Conservation (phyloP, 2,113 vertebrate species). For the Polyodon spathula region DNA sequence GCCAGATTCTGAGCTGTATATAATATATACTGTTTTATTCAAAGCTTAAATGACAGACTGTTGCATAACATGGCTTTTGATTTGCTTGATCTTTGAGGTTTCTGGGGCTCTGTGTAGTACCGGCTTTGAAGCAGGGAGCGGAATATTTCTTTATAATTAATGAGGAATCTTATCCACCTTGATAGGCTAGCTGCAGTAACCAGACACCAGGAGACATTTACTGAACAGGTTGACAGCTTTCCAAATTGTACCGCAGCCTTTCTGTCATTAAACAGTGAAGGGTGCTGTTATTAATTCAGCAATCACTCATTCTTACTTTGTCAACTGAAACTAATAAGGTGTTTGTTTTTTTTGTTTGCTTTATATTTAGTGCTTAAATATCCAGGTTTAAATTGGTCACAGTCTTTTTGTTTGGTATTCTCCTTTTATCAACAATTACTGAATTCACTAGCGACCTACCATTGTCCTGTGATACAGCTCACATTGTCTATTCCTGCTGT, state of each 20-base stretch:
- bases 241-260: conserved; percentile 36
- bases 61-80: neutral
- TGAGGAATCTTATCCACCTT: conserved; percentile 64
- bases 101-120: neutral
- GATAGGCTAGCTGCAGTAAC: conserved; percentile 73
- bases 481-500: no score
- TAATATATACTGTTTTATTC: neutral
- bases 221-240: conserved; percentile 47
- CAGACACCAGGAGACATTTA: conserved; percentile 54
- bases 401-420: no score
- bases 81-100: neutral
- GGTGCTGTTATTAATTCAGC: neutral
- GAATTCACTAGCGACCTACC: no score
- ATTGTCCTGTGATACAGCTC: no score
- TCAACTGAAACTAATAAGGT: neutral
- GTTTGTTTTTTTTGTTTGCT: neutral
- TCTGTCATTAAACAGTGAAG: conserved; percentile 19
- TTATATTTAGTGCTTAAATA: no score
- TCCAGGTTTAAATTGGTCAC: no score
- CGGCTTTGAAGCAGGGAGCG: conserved; percentile 52
- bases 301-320: neutral
- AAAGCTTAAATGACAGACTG: neutral
- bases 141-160: conserved; percentile 92
- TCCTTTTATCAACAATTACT: no score
- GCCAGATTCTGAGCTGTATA: neutral